Conservation (phyloP, 2,797 vertebrate genomes). For the Sebastes cheni region DNA sequence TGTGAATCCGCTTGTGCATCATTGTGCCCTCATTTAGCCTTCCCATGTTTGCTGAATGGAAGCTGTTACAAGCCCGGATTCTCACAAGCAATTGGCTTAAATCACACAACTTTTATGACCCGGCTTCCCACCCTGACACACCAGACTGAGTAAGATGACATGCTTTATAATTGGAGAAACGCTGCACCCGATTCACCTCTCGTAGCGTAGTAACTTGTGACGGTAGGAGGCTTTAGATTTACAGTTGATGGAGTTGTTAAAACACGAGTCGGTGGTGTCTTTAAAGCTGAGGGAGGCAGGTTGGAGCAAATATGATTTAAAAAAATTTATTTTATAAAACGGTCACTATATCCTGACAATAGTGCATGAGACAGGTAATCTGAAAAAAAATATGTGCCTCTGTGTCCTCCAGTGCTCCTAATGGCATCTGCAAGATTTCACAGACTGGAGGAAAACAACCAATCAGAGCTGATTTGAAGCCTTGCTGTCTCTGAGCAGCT, state of each 20-base stretch:
- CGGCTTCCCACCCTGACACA: slow-evolving; percentile 41
- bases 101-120: slow-evolving; percentile 76
- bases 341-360: too few species aligned
- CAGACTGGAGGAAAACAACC: too few species aligned
- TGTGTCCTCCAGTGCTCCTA: too few species aligned
- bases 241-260: slow-evolving; percentile 72
- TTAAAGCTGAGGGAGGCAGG: not conserved
- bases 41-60: slow-evolving; percentile 36
- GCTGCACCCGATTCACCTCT: slow-evolving; percentile 37
- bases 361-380: too few species aligned
- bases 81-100: slow-evolving; percentile 60
- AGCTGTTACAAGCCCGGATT: slow-evolving; percentile 54
- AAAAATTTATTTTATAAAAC: too few species aligned
- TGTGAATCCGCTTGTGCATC: slow-evolving; percentile 44
- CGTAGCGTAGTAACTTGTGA: slow-evolving; percentile 26
- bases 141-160: slow-evolving; percentile 57
- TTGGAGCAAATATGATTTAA: too few species aligned
- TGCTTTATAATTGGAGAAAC: slow-evolving; percentile 64
- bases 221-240: slow-evolving; percentile 65
- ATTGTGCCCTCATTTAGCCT: slow-evolving; percentile 48
- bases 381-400: too few species aligned
- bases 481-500: too few species aligned
- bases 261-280: slow-evolving; percentile 43
- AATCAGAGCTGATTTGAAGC: too few species aligned
- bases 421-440: too few species aligned